Percentiles rank a stretch among this genome's conserved stretches.
phyloP scores from a whole-genome alignment of 1,140 invertebrate genomes.

The Drosophila tropicalis region DNA sequence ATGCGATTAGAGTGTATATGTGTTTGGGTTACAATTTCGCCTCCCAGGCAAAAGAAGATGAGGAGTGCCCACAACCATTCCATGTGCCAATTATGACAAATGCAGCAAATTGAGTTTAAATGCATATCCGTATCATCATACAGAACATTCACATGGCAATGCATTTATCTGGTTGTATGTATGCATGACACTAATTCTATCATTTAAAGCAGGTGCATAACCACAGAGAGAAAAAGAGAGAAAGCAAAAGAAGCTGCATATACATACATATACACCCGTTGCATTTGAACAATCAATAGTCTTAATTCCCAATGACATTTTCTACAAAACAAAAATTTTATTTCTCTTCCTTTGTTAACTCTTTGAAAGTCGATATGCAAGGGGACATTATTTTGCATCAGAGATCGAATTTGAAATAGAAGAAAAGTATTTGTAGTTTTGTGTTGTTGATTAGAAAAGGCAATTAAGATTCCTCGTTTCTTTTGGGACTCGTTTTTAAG shows the following conservation, averaged over 20 bases:
- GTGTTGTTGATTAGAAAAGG: background rate
- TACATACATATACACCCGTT: background rate
- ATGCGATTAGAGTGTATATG: slow-evolving; percentile 37
- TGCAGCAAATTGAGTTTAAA: slow-evolving; percentile 69
- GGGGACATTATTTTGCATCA: background rate
- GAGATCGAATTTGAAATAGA: background rate
- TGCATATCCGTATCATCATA: slow-evolving; percentile 56
- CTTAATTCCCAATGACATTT: background rate
- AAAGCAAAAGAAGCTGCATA: no score
- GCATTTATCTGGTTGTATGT: background rate
- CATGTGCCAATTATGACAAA: slow-evolving; percentile 71
- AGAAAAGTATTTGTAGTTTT: background rate
- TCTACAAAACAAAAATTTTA: background rate
- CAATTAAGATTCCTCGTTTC: no score
- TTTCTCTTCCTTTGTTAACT: background rate
- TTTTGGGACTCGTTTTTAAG: no score
- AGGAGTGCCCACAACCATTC: slow-evolving; percentile 21
- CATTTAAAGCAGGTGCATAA: background rate
- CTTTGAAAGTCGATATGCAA: no score
- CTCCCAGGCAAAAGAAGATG: background rate
- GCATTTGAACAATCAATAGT: background rate
- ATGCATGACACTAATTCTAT: slow-evolving; percentile 6
- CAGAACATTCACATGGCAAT: slow-evolving; percentile 19
- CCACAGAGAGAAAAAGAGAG: background rate
- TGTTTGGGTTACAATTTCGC: slow-evolving; percentile 16